phyloP scores from a whole-genome alignment of 2,113 vertebrate genomes.

The Cavia aperea region DNA sequence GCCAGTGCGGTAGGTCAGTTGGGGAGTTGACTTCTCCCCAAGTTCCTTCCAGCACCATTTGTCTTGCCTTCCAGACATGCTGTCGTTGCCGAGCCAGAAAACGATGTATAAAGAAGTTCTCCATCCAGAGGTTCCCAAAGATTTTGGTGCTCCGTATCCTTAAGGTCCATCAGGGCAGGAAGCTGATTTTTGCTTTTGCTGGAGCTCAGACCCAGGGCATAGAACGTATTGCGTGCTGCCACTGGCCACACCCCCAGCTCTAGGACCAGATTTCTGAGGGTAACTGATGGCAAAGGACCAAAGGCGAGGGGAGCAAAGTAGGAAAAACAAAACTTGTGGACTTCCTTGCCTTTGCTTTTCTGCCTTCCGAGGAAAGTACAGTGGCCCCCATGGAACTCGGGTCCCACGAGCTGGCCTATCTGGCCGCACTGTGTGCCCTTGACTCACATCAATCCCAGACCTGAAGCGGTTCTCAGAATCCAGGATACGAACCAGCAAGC shows the following conservation, averaged over 20 bases:
- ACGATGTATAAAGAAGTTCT: constrained; percentile 95
- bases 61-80: constrained; percentile 82
- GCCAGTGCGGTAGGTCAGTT: background rate
- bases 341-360: background rate
- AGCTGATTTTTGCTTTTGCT: background rate
- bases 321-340: background rate
- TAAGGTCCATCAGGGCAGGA: background rate
- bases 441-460: constrained; percentile 77
- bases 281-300: background rate
- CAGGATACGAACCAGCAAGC: constrained; percentile 88
- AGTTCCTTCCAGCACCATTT: background rate
- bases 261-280: background rate
- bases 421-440: constrained; percentile 73
- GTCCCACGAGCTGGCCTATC: background rate
- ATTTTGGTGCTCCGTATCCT: constrained; percentile 98
- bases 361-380: background rate
- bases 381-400: background rate
- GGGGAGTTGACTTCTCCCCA: fast-evolving
- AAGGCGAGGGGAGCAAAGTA: background rate
- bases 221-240: background rate
- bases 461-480: constrained; percentile 96
- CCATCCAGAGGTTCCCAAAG: constrained; percentile 96
- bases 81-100: constrained; percentile 89
- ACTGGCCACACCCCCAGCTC: background rate
- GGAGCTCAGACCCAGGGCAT: background rate